Evolutionary conservation across 37 sponge, comb jelly and placozoan species (phyloP), one percentile per base, ranked within the genome.

Genomic region (Dysidea cf. avara): DNA sequence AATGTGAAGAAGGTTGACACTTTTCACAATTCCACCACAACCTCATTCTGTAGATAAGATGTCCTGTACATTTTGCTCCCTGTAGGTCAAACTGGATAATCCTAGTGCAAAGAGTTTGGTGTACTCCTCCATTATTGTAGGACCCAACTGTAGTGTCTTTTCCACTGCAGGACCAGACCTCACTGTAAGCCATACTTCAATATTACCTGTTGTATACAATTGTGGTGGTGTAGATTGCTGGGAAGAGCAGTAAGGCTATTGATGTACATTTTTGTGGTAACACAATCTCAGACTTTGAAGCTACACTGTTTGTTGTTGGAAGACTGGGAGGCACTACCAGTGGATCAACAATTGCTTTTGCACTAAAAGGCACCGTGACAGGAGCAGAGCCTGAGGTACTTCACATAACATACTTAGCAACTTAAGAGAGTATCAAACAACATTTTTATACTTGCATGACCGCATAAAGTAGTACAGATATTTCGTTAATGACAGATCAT

Each of bases 81-180:
- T n/a, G n/a, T 61, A 89, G 81, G 36, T 89, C 17, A 52, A 67
- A n/a, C 64, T 89, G 46, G 61, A 69, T 40, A 89, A 89, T 61
- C 81, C 77, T n/a, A 78, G 76, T 66, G 32, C 50, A 4, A 83
- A 89, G 60, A 14, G 72, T 1, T 46, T 89, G 21, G 69, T 52
- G 3, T 89, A 89, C 76, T 47, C 30, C 16, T 57, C 68, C 29
- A 29, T 80, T 28, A 57, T 89, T 7, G 60, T 78, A 24, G 90
- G 90, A 39, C 81, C 62, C 37, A 43, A 69, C 35, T 30, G 40
- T 37, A 16, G 22, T 4, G 50, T 68, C 20, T 89, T 83, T 51
- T 62, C 54, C 26, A 56, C 53, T 50, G 66, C 36, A 2, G 29
- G 33, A 49, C 21, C 6, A 24, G n/a, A 7, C 38, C 35, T 68